Base-by-base conservation (phyloP, 2,113 vertebrate species). In the Odobenus rosmarus region DNA sequence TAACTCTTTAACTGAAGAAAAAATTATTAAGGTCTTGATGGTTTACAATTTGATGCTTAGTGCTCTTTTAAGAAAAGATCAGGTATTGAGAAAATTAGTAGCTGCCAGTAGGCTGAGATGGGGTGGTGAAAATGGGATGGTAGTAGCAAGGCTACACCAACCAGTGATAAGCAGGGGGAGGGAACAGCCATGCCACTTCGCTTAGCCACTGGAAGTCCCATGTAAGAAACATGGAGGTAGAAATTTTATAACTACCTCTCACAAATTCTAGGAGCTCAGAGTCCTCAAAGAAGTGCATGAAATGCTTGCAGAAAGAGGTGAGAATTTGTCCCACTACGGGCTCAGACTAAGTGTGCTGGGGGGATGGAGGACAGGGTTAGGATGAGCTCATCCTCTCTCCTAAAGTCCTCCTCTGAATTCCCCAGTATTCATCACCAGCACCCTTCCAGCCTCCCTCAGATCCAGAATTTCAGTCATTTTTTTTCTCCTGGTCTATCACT, bases 11-110 rank as follows among this genome's bases (percentile, higher is more conserved):
- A 23, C 4, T 57, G 28, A 62, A 16, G 39, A 26, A 53, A 89
- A 89, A 90, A 71, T 84, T 64, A 33, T 18, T 59, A 95, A 97
- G 62, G 26, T 10, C 39, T 19, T 39, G 8, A 15, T 64, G 7
- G 90, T 93, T 92, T 81, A 64, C 59, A 13, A 18, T 74, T 86
- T 57, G 61, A 57, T 71, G 15, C 49, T 61, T 19, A 88, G 7
- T 82, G 28, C 8, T 72, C 19, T 80, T 88, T 33, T 81, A 82
- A 76, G 42, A 74, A 55, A 93, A 93, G 89, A 49, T 5, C 15
- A 49, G 80, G 59, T 84, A 49, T 90, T 94, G 36, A 96, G 69
- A 92, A 91, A 84, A 92, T 36, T 42, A 69, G 49, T 31, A 89
- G 79, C n/a, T 90, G 74, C 76, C 81, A 1, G 24, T 74, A 26